These are phyloP conservation scores for Heptranchias perlo DNA, from an alignment of 2,113 vertebrate genomes.

Conservation along the genomic window DNA sequence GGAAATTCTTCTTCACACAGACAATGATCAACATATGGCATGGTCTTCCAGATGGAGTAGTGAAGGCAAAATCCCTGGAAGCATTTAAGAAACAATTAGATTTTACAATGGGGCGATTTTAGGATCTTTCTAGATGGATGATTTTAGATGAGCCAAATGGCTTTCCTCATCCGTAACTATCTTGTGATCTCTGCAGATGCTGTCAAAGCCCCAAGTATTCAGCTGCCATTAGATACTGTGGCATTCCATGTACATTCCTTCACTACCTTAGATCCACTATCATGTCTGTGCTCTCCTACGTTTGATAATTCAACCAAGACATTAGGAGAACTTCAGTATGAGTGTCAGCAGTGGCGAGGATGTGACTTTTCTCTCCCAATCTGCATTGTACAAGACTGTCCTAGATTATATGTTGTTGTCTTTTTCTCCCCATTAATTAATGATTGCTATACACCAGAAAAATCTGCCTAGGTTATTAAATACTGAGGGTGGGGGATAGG, in stretches of 20 bases:
- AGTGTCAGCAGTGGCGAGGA: neutral
- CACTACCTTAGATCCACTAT: neutral
- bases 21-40: neutral
- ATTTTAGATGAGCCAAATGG: neutral
- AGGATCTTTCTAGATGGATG: neutral
- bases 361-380: neutral
- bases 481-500: neutral
- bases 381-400: neutral
- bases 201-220: neutral
- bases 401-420: neutral
- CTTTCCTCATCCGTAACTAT: neutral
- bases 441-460: neutral
- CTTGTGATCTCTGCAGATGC: neutral
- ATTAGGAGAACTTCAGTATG: neutral
- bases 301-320: neutral
- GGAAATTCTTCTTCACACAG: neutral
- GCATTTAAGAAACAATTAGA: neutral
- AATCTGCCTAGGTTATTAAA: neutral
- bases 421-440: neutral
- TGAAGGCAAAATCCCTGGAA: neutral
- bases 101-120: neutral
- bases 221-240: neutral
- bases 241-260: neutral
- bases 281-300: neutral
- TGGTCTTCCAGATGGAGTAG: neutral